Base-by-base conservation (phyloP, 2,113 vertebrate genomes). In the Mionectes macconnelli region DNA sequence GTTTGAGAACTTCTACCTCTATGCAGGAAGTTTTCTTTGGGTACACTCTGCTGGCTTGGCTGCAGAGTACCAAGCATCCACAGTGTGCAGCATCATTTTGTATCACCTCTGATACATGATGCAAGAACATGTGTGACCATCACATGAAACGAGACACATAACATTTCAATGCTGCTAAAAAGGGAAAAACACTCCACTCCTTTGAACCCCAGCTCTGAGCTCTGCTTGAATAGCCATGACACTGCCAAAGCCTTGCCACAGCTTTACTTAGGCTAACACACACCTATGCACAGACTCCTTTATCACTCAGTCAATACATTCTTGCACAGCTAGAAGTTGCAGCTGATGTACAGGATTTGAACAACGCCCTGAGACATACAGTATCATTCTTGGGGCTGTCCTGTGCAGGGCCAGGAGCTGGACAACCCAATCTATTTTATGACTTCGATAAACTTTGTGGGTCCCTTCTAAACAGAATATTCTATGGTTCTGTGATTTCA, bases 61-160 rank as follows among this genome's bases (percentile, higher is more conserved):
- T 60, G 69, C 31, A 40, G 33, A 44, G 13, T 30, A 24, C 39
- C 49, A 60, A 69, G 50, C 14, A 56, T 14, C 35, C 7, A 2
- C 0, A 1, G 7, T 0, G 0, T 2, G 8, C 1, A 1, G 40
- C 30, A 79, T 25, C 25, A 33, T 69, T 76, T 52, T 28, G 1
- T 8, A 45, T 42, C 50, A 78, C 7, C 15, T 37, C 50, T 8
- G 37, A 67, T 0, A 82, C 40, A 21, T 22, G 24, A 64, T 31
- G n/a, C 50, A 93, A 56, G 50, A 78, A 70, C 10, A 10, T 28
- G 27, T 0, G 4, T n/a, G 59, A 69, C 12, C 15, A 33, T 30
- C 25, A 55, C 35, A n/a, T 37, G 31, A 31, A 59, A 73, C 4
- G 12, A 78, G n/a, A 53, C 7, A 62, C 0, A 0, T 8, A 72